Evolutionary conservation across 2,113 vertebrate species (phyloP).

Genomic region (Archocentrus centrarchus): DNA sequence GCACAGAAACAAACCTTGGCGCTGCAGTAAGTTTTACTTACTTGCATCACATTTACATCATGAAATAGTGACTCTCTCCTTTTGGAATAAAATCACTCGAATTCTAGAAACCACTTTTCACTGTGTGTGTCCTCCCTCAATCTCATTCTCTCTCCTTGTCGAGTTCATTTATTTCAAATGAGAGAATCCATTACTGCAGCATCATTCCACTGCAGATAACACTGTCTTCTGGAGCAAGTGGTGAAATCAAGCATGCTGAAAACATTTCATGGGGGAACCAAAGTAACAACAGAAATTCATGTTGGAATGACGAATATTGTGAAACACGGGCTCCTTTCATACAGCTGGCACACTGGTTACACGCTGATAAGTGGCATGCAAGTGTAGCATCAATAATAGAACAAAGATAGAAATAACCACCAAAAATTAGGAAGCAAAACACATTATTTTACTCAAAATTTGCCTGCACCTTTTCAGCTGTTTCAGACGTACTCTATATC

Average conservation of each 20-base stretch:
- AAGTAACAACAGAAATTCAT: constrained; percentile 30
- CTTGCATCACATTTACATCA: not conserved
- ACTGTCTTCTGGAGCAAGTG: constrained; percentile 26
- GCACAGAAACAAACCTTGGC: constrained; percentile 2
- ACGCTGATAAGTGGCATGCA: not conserved
- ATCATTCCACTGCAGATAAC: constrained; percentile 24
- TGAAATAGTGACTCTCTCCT: not conserved
- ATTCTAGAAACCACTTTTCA: constrained; percentile 17
- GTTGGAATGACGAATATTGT: constrained; percentile 32
- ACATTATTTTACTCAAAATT: not conserved
- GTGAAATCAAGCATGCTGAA: constrained; percentile 51
- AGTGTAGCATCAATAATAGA: not conserved
- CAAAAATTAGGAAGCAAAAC: not conserved
- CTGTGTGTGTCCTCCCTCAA: constrained; percentile 10
- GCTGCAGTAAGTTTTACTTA: not conserved
- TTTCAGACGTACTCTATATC: not conserved
- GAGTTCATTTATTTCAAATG: constrained; percentile 62
- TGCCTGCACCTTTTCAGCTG: not conserved
- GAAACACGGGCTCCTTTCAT: not conserved
- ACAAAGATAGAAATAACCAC: not conserved
- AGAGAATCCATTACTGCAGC: constrained; percentile 61
- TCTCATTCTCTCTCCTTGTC: constrained; percentile 50
- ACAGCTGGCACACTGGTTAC: not conserved
- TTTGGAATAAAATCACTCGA: not conserved
- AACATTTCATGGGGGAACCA: constrained; percentile 46